These are phyloP conservation scores for Deilephila porcellus DNA, from an alignment of 2,888 invertebrate species.

Conservation along the genomic window DNA sequence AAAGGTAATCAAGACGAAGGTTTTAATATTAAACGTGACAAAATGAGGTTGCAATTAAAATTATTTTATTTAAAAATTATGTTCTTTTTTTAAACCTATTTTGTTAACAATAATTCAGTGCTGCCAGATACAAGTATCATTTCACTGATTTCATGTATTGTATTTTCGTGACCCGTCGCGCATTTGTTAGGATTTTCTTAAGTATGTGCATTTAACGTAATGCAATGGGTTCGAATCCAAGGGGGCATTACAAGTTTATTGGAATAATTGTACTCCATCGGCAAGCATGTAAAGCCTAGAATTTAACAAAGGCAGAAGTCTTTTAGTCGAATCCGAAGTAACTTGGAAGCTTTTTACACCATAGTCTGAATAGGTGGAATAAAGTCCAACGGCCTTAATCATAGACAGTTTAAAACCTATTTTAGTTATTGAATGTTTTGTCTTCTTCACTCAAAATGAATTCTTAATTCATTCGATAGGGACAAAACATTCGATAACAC, in stretches of 20 bases:
- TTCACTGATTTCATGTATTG: neutral
- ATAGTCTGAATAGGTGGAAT: too few relatives aligned
- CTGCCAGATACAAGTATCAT: neutral
- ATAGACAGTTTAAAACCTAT: too few relatives aligned
- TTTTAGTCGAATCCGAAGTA: too few relatives aligned
- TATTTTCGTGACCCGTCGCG: neutral
- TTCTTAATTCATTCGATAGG: too few relatives aligned
- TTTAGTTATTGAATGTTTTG: too few relatives aligned
- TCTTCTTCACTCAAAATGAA: too few relatives aligned
- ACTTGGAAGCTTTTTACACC: too few relatives aligned
- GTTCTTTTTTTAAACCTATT: neutral
- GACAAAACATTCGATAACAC: too few relatives aligned
- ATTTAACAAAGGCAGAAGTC: too few relatives aligned
- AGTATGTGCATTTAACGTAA: neutral
- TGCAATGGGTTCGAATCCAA: slow-evolving; percentile 1
- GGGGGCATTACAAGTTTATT: neutral
- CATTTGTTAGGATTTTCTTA: neutral
- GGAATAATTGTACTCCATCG: too few relatives aligned
- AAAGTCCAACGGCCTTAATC: too few relatives aligned
- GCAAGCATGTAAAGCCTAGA: too few relatives aligned
- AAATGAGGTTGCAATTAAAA: slow-evolving; percentile 2
- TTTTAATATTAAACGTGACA: neutral
- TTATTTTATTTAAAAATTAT: neutral
- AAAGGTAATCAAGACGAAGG: neutral
- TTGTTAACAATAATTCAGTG: neutral